Conservation (phyloP, 1,140 invertebrate genomes). For the Geopemphigus sp. region DNA sequence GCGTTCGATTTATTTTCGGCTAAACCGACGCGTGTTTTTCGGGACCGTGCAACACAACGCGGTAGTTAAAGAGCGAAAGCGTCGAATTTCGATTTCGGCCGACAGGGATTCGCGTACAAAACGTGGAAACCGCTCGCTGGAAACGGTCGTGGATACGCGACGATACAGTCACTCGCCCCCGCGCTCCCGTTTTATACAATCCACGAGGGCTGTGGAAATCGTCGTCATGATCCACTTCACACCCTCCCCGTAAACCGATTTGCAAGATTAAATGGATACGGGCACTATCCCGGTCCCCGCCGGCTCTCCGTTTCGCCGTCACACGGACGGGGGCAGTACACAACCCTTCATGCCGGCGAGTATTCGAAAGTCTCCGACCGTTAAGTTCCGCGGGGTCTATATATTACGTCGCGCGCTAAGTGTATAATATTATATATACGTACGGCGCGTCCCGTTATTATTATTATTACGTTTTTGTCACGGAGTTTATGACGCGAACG, state of each 20-base stretch:
- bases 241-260: constrained; percentile 45
- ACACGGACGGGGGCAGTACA: too few species aligned
- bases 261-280: constrained; percentile 49
- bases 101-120: too few species aligned
- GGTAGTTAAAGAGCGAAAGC: too few species aligned
- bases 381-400: constrained; percentile 10
- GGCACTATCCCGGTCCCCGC: not conserved
- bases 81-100: too few species aligned
- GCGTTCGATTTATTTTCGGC: too few species aligned
- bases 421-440: not conserved
- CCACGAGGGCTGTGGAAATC: too few species aligned
- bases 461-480: constrained; percentile 28
- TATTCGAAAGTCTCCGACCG: constrained; percentile 22
- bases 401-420: not conserved
- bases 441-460: not conserved
- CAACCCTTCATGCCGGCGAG: not conserved
- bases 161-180: too few species aligned
- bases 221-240: constrained; percentile 49
- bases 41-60: too few species aligned
- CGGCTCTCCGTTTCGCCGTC: not conserved
- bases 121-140: too few species aligned
- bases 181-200: too few species aligned
- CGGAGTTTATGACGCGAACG: constrained; percentile 30
- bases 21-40: too few species aligned
- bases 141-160: too few species aligned